These are phyloP conservation scores for Leptinotarsa texana DNA, from an alignment of 1,140 invertebrate species.

Conservation along the genomic window DNA sequence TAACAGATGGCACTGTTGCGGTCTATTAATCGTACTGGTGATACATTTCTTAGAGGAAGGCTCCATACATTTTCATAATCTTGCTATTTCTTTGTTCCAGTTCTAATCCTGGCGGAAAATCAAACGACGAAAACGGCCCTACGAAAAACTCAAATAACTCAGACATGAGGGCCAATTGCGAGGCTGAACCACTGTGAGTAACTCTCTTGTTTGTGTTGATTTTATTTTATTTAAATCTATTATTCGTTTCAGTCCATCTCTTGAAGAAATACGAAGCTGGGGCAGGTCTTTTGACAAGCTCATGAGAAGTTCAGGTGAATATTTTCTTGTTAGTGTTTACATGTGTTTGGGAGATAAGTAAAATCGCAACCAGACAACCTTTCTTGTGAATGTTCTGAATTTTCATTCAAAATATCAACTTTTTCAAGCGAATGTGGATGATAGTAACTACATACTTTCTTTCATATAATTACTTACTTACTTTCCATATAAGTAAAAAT, in stretches of 20 bases:
- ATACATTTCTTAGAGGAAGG: no score
- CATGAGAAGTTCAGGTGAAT: constrained; percentile 83
- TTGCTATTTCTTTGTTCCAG: constrained; percentile 52
- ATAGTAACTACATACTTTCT: no score
- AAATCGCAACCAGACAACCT: no score
- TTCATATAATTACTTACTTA: no score
- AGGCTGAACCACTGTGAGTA: constrained; percentile 69
- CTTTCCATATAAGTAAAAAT: no score
- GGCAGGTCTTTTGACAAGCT: constrained; percentile 94
- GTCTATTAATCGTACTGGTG: no score
- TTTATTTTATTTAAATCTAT: constrained; percentile 18
- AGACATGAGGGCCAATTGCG: constrained; percentile 61
- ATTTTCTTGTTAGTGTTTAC: constrained; percentile 28
- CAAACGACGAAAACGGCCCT: constrained; percentile 65
- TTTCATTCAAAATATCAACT: no score
- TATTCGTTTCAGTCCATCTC: constrained; percentile 71
- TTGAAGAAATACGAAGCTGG: constrained; percentile 94
- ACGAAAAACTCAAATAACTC: constrained; percentile 64
- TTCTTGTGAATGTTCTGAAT: no score
- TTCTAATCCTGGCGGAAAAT: constrained; percentile 67
- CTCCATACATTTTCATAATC: no score
- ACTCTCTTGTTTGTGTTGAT: background rate
- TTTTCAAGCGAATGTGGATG: no score
- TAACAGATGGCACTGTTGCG: no score
- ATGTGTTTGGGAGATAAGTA: no score